Percentiles rank a stretch among this genome's conserved stretches.
phyloP scores from a whole-genome alignment of 2,113 vertebrate genomes.

The Oceanodroma tethys region DNA sequence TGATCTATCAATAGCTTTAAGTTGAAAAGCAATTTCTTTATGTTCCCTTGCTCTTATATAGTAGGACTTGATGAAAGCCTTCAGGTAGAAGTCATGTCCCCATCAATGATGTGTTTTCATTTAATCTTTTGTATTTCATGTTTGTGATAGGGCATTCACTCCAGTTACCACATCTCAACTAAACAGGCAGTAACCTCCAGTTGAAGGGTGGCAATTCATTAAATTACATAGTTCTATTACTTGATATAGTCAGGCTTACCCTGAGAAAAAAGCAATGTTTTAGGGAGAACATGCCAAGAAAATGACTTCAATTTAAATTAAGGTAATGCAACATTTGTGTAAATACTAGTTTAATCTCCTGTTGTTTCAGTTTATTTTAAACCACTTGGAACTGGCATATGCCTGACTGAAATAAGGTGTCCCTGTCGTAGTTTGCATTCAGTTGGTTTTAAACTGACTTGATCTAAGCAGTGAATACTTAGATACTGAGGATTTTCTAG shows the following conservation, averaged over 20 bases:
- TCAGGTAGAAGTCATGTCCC: not conserved
- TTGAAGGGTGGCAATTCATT: not conserved
- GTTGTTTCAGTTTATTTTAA: not conserved
- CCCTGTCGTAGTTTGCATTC: not conserved
- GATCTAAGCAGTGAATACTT: not conserved
- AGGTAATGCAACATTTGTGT: not conserved
- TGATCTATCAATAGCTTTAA: not conserved
- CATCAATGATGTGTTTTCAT: not conserved
- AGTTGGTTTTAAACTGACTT: not conserved
- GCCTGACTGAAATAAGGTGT: not conserved
- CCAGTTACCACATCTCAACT: not conserved
- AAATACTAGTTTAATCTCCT: not conserved
- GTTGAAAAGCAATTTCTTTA: not conserved
- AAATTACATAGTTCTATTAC: not conserved
- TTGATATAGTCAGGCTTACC: not conserved
- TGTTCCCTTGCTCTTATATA: not conserved
- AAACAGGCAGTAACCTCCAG: not conserved
- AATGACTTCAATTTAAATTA: not conserved
- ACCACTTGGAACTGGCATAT: not conserved
- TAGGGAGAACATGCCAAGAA: not conserved
- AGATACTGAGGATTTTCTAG: not conserved
- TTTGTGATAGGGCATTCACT: not conserved
- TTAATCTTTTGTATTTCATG: not conserved
- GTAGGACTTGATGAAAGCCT: not conserved
- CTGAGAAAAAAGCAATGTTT: not conserved